Evolutionary conservation across 2,888 invertebrate species (phyloP).

Genomic region (Apodemia mormo): DNA sequence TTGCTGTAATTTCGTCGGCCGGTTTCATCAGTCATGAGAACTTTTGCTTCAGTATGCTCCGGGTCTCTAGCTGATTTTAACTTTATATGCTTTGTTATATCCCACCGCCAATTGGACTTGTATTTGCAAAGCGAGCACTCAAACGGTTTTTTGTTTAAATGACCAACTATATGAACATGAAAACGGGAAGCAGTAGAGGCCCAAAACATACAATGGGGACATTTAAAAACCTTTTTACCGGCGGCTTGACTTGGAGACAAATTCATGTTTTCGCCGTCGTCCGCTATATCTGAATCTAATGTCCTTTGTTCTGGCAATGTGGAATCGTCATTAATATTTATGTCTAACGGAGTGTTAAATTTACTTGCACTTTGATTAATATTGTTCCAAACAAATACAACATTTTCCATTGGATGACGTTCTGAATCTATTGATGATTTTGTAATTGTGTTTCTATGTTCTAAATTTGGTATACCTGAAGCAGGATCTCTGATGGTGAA

Average conservation of each 20-base stretch:
- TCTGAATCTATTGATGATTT: constrained; percentile 61
- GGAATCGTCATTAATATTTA: constrained; percentile 72
- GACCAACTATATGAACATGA: constrained; percentile 96
- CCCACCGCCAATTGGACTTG: constrained; percentile 98
- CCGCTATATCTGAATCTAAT: constrained; percentile 63
- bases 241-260: constrained; percentile 83
- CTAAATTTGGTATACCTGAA: constrained; percentile 55
- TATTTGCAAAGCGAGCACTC: constrained; percentile 97
- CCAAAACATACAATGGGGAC: constrained; percentile 96
- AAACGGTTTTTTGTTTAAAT: constrained; percentile 95
- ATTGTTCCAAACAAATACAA: constrained; percentile 91
- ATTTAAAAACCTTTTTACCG: constrained; percentile 92
- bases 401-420: constrained; percentile 90
- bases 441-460: constrained; percentile 50
- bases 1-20: constrained; percentile 95
- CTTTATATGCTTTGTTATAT: constrained; percentile 97
- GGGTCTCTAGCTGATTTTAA: constrained; percentile 93
- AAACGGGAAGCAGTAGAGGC: constrained; percentile 95
- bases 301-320: constrained; percentile 63
- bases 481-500: constrained; percentile 47
- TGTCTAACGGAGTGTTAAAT: constrained; percentile 67
- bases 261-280: constrained; percentile 81
- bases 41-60: constrained; percentile 89
- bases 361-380: constrained; percentile 72
- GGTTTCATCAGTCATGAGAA: constrained; percentile 95